A percentile compares a stretch with the other conserved stretches of the same genome.
phyloP scores from a whole-genome alignment of 2,797 vertebrate genomes.

The Phaenicophaeus curvirostris region DNA sequence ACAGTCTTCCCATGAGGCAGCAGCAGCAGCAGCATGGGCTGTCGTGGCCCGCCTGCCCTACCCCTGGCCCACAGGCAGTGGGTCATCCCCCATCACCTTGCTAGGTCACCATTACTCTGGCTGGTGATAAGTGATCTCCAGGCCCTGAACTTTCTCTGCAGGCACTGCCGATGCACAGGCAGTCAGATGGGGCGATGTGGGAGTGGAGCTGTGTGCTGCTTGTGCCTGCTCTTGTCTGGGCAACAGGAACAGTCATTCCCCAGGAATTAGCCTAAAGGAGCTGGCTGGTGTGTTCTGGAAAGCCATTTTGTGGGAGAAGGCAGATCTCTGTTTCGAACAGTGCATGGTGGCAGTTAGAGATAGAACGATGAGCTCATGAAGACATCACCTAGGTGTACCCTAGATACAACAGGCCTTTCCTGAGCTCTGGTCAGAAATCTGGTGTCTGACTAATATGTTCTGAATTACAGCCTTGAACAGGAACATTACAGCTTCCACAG shows the following conservation, averaged over 20 bases:
- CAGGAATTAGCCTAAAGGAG: constrained; percentile 16
- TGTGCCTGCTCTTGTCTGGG: neutral
- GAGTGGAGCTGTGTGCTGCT: neutral
- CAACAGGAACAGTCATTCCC: neutral
- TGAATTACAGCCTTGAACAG: neutral
- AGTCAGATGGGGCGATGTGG: neutral
- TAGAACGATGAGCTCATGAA: neutral
- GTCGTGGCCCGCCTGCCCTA: neutral
- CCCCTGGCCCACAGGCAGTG: neutral
- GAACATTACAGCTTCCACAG: neutral
- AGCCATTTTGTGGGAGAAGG: neutral
- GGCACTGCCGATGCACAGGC: accelerated
- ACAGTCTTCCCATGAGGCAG: neutral
- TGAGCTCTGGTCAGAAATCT: neutral
- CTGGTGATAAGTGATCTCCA: neutral
- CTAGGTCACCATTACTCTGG: neutral
- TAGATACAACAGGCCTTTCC: neutral
- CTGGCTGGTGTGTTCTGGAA: neutral
- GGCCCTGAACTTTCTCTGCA: accelerated
- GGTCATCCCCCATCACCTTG: accelerated
- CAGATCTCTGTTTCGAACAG: neutral
- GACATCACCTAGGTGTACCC: neutral
- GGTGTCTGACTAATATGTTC: neutral
- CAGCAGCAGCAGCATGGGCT: neutral
- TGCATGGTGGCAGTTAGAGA: neutral